Conservation (phyloP, 2,113 vertebrate genomes). For the Notarius quadriscutis region DNA sequence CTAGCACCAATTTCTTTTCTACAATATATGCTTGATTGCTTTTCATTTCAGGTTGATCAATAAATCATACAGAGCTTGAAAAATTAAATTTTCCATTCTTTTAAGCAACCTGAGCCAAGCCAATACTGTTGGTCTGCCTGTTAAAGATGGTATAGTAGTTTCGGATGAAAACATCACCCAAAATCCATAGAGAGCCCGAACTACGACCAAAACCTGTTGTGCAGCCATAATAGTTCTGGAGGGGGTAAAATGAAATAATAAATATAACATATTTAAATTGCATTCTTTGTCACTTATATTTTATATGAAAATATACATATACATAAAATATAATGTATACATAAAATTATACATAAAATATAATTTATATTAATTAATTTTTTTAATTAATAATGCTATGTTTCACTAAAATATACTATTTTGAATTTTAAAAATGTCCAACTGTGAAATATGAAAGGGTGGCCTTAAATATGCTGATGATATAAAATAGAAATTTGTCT, state of each 20-base stretch:
- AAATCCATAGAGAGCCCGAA: constrained; percentile 63
- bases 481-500: neutral
- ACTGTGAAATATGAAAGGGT: neutral
- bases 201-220: constrained; percentile 60
- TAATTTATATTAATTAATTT: no score
- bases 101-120: constrained; percentile 49
- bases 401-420: neutral
- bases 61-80: neutral
- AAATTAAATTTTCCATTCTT: neutral
- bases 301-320: neutral
- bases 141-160: constrained; percentile 67
- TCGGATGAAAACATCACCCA: constrained; percentile 73
- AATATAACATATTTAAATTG: neutral
- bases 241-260: neutral
- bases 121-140: constrained; percentile 38
- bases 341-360: no score
- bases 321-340: no score
- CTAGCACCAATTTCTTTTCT: no score
- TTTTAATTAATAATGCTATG: no score
- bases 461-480: neutral
- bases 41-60: neutral
- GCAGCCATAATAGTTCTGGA: constrained; percentile 49
- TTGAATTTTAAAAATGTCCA: neutral
- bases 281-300: neutral
- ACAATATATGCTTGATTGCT: no score